Percentiles rank a stretch among this genome's conserved stretches.
These are phyloP conservation scores for Gobius niger DNA, from an alignment of 2,113 vertebrate species.

Conservation along the genomic window DNA sequence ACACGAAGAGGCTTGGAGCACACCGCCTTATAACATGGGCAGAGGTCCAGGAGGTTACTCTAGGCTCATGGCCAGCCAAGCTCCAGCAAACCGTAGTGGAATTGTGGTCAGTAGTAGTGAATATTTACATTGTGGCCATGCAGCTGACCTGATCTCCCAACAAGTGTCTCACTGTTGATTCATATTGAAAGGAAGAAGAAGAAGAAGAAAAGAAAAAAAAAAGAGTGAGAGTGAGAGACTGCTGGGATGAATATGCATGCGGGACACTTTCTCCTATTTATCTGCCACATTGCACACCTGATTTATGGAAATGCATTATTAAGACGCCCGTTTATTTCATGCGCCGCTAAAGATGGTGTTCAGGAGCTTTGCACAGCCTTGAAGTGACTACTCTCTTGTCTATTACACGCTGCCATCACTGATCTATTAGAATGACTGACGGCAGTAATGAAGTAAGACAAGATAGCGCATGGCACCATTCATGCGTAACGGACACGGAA, in stretches of 20 bases:
- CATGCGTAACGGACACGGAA: slow-evolving; percentile 58
- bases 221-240: too few relatives aligned
- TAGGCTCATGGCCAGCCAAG: slow-evolving; percentile 59
- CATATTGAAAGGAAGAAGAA: background rate
- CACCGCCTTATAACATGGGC: slow-evolving; percentile 64
- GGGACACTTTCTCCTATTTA: background rate
- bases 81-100: slow-evolving; percentile 36
- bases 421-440: slow-evolving; percentile 63
- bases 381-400: slow-evolving; percentile 40
- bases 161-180: slow-evolving; percentile 56
- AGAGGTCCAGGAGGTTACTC: slow-evolving; percentile 68
- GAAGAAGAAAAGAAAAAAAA: too few relatives aligned
- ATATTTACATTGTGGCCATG: slow-evolving; percentile 58
- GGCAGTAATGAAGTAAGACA: slow-evolving; percentile 64
- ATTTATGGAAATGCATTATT: slow-evolving; percentile 23
- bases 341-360: slow-evolving; percentile 29
- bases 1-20: slow-evolving; percentile 53
- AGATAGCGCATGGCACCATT: slow-evolving; percentile 65
- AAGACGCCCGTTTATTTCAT: slow-evolving; percentile 29
- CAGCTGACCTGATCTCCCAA: slow-evolving; percentile 55
- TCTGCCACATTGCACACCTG: slow-evolving; percentile 8
- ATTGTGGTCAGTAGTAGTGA: slow-evolving; percentile 58
- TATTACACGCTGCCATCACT: slow-evolving; percentile 49
- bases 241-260: background rate
- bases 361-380: slow-evolving; percentile 30